These are phyloP conservation scores for Lutraria rhynchaena DNA, from an alignment of 1,140 invertebrate species.

Conservation along the genomic window DNA sequence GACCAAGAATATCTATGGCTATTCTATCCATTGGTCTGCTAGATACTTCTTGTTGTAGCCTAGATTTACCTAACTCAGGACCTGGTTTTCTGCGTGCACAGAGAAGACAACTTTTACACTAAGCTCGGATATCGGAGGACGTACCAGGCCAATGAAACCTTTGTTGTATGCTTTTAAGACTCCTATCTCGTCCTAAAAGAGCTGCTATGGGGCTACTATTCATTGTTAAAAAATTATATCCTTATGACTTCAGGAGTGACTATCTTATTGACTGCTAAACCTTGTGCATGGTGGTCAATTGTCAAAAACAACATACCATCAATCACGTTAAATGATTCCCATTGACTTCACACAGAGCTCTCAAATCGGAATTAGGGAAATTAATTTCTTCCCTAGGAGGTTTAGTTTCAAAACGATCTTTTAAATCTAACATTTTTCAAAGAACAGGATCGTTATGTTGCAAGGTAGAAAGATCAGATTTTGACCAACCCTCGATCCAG, in stretches of 20 bases:
- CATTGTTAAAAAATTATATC: neutral
- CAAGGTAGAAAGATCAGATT: neutral
- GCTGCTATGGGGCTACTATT: neutral
- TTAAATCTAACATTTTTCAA: neutral
- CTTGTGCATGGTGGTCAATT: neutral
- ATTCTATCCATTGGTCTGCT: neutral
- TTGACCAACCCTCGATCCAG: too few relatives aligned
- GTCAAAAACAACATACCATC: too few relatives aligned
- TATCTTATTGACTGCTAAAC: too few relatives aligned
- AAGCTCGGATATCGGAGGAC: neutral
- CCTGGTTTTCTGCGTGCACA: constrained; percentile 29
- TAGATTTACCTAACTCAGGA: constrained; percentile 16
- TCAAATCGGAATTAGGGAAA: too few relatives aligned
- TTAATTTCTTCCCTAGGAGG: neutral
- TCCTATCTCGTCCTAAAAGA: constrained; percentile 14
- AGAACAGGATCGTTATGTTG: constrained; percentile 9
- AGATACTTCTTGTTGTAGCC: constrained; percentile 20
- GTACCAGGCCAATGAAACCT: constrained; percentile 13
- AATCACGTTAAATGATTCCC: constrained; percentile 9
- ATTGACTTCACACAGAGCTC: neutral
- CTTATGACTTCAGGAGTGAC: neutral
- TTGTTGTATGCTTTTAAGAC: neutral
- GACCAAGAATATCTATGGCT: constrained; percentile 32
- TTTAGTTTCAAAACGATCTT: neutral
- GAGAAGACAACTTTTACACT: neutral